Base-by-base conservation (phyloP, 1,140 invertebrate species). In the Bombus affinis region DNA sequence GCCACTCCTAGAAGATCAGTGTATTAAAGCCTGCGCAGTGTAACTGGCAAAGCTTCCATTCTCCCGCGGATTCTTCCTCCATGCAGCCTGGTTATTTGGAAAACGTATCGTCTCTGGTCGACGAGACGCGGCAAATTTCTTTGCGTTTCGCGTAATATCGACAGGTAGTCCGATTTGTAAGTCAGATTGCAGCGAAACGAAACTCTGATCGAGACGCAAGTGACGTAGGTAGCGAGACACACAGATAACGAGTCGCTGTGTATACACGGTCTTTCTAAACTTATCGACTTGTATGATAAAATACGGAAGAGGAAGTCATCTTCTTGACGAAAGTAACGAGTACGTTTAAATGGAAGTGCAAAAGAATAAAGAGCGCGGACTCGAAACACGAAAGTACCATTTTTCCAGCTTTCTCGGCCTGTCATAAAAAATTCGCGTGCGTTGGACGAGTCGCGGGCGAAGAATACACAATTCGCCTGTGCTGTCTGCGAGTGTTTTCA, bases 361-460 rank as follows among this genome's bases (percentile, higher is more conserved):
- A 18, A 2, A 66, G 62, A 32, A 32, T 18, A 32, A 15, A 32
- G 62, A 65, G n/a, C 0, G 15, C 5, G 9, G 13, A 22, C 53
- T 73, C n/a, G 18, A n/a, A 37, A 71, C 15, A 8, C 72, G 28
- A 37, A n/a, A 8, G 28, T 25, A n/a, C 25, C 65, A 22, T 32
- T 25, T 47, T 28, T 25, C 74, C n/a, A 42, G 22, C 57, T 44
- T n/a, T 22, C 65, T 6, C 73, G 13, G 28, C 28, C 8, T 0
- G 65, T 35, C 82, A n/a, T 59, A 78, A 59, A 76, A 76, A 76
- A 32, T n/a, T 25, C 47, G 53, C 53, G 39, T 22, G 37, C 25
- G 80, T 73, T 62, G n/a, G 18, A 13, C 35, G 12, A 42, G 72
- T 39, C 78, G 44, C 32, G 25, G 32, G 0, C 32, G 32, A 68